Conservation (phyloP, 2,888 invertebrate genomes). For the Drosophila helvetica region DNA sequence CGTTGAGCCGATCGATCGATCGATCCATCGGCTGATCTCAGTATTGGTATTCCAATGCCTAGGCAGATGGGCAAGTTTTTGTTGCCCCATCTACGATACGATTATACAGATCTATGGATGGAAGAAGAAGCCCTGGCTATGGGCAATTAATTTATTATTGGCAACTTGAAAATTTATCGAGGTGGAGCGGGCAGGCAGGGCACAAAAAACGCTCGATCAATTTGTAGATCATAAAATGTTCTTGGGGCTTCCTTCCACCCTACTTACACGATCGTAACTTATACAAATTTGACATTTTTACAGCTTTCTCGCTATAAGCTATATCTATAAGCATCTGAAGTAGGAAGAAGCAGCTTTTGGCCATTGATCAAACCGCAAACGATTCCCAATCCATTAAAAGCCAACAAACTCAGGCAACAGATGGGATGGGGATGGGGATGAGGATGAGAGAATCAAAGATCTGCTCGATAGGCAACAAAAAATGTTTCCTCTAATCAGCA, state of each 20-base stretch:
- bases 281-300: constrained; percentile 79
- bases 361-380: constrained; percentile 42
- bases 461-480: constrained; percentile 47
- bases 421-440: too few relatives aligned
- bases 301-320: constrained; percentile 43
- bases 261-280: constrained; percentile 62
- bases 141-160: constrained; percentile 78
- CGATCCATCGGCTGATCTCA: constrained; percentile 24
- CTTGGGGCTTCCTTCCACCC: constrained; percentile 9
- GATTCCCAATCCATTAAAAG: constrained; percentile 8
- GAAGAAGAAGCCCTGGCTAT: constrained; percentile 29
- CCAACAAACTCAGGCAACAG: constrained; percentile 1
- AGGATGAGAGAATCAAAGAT: background rate
- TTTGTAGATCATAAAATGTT: constrained; percentile 76
- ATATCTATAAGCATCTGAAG: constrained; percentile 25
- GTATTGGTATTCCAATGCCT: constrained; percentile 4
- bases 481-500: constrained; percentile 70
- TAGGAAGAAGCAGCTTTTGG: constrained; percentile 2
- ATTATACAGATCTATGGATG: background rate
- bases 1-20: constrained; percentile 26
- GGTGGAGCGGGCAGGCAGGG: constrained; percentile 31
- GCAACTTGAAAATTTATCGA: constrained; percentile 74
- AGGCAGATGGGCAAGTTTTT: constrained; percentile 64
- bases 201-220: constrained; percentile 58
- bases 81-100: background rate